These are phyloP conservation scores for Patiria miniata DNA, from an alignment of 35 echinoderm and acorn worm species.

Conservation along the genomic window DNA sequence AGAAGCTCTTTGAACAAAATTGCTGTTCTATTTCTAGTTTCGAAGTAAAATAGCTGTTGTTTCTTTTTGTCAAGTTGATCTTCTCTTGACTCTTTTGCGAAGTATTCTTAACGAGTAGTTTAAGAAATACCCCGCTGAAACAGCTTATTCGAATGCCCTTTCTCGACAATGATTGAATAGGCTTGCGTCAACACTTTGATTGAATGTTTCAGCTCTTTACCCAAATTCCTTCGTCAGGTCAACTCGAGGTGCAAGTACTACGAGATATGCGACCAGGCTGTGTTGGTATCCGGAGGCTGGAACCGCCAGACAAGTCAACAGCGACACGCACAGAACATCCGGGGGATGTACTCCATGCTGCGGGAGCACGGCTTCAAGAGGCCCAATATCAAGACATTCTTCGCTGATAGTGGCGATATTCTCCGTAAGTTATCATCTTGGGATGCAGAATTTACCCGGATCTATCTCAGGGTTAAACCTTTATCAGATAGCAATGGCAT, in stretches of 20 bases:
- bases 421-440: conserved; percentile 54
- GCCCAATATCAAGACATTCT: conserved; percentile 94
- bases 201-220: no score
- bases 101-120: no score
- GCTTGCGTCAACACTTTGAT: no score
- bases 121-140: no score
- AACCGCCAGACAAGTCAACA: conserved; percentile 72
- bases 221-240: conserved; percentile 50
- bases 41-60: no score
- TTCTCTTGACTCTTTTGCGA: no score
- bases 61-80: no score
- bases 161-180: no score
- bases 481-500: no score
- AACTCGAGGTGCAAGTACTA: conserved; percentile 91
- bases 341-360: conserved; percentile 70
- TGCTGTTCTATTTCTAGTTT: no score
- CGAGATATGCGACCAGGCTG: conserved; percentile 97
- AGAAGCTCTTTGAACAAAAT: no score
- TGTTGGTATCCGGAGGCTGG: conserved; percentile 95
- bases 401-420: conserved; percentile 91
- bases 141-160: no score
- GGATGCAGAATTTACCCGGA: neutral
- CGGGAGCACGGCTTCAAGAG: conserved; percentile 86
- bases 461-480: neutral
- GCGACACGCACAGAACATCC: conserved; percentile 72